These are phyloP conservation scores for Podabrus alpinus DNA, from an alignment of 2,888 invertebrate species.

Conservation along the genomic window DNA sequence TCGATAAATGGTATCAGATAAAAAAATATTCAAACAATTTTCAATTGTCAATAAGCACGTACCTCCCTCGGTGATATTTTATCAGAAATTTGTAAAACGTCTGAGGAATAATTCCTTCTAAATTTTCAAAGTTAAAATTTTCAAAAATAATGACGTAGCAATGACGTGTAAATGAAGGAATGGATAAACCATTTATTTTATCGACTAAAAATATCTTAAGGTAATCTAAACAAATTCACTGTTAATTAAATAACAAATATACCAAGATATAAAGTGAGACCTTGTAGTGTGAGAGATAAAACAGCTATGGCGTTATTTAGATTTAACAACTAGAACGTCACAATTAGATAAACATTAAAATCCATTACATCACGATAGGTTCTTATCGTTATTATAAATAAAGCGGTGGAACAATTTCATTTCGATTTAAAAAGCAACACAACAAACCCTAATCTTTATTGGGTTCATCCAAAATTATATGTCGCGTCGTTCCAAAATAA, in stretches of 20 bases:
- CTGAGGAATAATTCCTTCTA: neutral
- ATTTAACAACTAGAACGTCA: neutral
- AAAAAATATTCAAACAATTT: neutral
- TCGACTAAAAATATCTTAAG: slow-evolving; percentile 7
- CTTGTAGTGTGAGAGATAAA: neutral
- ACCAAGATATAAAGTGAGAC: neutral
- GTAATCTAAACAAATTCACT: slow-evolving; percentile 7
- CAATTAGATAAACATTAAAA: slow-evolving; percentile 1
- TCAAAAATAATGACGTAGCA: neutral
- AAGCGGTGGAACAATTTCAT: neutral
- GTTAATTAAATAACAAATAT: slow-evolving; percentile 9
- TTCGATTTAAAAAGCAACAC: neutral
- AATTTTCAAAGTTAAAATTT: neutral
- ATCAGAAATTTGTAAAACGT: neutral
- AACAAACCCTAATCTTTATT: neutral
- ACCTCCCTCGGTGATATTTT: neutral
- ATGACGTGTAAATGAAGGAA: neutral
- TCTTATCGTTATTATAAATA: neutral
- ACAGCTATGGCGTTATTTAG: neutral
- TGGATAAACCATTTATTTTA: slow-evolving; percentile 9
- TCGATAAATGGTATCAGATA: neutral
- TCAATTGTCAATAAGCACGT: neutral
- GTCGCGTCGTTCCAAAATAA: no score
- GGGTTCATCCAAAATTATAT: neutral
- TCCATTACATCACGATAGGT: neutral